phyloP scores from a whole-genome alignment of 2,888 invertebrate genomes.

The Caenorhabditis wallacei region DNA sequence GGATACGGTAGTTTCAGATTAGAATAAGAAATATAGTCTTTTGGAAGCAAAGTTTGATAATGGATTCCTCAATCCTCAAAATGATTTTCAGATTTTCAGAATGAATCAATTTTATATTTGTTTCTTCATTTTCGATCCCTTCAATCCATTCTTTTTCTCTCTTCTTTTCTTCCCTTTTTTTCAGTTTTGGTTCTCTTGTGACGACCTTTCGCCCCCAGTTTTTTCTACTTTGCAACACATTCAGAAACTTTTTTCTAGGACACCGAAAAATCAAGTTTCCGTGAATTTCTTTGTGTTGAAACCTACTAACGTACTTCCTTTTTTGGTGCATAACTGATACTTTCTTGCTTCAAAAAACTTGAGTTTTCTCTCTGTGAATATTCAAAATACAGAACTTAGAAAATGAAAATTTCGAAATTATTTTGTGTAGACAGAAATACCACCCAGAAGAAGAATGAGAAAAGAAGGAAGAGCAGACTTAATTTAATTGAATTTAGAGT shows the following conservation, averaged over 20 bases:
- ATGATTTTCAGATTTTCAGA: too few relatives aligned
- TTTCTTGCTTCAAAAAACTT: background rate
- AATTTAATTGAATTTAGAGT: constrained; percentile 31
- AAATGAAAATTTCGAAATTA: constrained; percentile 3
- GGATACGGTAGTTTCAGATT: background rate
- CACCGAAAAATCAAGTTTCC: constrained; percentile 48
- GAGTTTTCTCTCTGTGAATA: background rate
- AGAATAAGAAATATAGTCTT: too few relatives aligned
- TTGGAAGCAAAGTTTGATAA: too few relatives aligned
- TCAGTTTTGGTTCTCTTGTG: constrained; percentile 24
- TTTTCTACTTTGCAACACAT: constrained; percentile 10
- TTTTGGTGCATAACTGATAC: constrained; percentile 46
- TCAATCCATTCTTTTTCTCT: background rate
- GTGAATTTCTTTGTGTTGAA: constrained; percentile 37
- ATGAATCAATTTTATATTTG: background rate
- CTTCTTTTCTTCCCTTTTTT: background rate
- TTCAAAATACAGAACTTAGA: constrained; percentile 20
- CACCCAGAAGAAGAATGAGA: constrained; percentile 12
- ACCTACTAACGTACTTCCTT: constrained; percentile 41
- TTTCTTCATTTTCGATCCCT: constrained; percentile 19
- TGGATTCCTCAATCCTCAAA: too few relatives aligned
- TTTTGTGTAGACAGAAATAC: background rate
- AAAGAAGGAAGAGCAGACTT: constrained; percentile 1
- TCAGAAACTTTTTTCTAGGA: background rate
- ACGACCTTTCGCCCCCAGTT: constrained; percentile 44